Conservation (phyloP, 2,113 vertebrate genomes). For the Dromaius novaehollandiae region DNA sequence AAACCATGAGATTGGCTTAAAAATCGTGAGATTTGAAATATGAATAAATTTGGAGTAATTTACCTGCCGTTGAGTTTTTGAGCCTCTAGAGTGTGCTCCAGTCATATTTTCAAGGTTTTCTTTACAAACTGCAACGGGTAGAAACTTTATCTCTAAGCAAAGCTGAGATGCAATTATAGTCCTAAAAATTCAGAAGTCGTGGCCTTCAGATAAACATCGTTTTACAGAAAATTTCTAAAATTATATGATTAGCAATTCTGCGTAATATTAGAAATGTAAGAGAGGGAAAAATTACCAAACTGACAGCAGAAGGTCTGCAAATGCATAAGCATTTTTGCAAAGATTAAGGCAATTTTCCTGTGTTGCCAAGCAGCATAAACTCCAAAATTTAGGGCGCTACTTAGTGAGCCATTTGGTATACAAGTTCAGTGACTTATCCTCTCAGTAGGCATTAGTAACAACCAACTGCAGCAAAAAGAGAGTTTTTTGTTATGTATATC, state of each 20-base stretch:
- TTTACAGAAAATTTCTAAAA: not conserved
- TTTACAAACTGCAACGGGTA: slow-evolving; percentile 1
- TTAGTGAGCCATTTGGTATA: not conserved
- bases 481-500: not conserved
- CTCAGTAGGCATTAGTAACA: not conserved
- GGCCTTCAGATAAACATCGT: not conserved
- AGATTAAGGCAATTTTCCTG: not conserved
- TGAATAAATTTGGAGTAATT: not conserved
- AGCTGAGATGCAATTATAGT: not conserved
- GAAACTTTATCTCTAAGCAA: not conserved
- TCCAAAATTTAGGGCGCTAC: not conserved
- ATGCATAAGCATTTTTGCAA: not conserved
- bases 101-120: slow-evolving; percentile 64
- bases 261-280: not conserved
- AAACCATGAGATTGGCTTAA: not conserved
- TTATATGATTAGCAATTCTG: not conserved
- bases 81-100: slow-evolving; percentile 72
- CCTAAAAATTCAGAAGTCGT: not conserved
- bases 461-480: not conserved
- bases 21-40: not conserved
- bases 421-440: not conserved
- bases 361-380: not conserved
- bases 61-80: slow-evolving; percentile 54
- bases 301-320: not conserved
- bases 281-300: not conserved